Evolutionary conservation across 2,888 invertebrate species (phyloP).

Genomic region (Coremacera marginata): DNA sequence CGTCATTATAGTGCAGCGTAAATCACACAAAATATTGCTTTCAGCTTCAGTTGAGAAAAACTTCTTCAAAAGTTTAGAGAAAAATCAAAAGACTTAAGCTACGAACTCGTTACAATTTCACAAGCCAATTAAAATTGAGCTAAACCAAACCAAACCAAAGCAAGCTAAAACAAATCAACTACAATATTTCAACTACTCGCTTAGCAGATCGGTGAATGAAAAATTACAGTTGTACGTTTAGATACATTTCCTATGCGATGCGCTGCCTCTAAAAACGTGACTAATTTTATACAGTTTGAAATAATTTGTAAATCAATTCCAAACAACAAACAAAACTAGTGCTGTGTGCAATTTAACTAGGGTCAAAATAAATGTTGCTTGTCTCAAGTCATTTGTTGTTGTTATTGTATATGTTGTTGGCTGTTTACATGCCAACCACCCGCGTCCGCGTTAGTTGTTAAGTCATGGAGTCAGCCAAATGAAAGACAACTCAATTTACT

Average conservation of each 20-base stretch:
- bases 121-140: conserved; percentile 20
- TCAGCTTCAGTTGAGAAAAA: neutral
- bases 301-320: conserved; percentile 36
- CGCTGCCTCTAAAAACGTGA: conserved; percentile 12
- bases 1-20: neutral
- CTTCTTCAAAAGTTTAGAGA: neutral
- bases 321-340: conserved; percentile 21
- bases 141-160: neutral
- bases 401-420: neutral
- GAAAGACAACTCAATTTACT: conserved; percentile 33
- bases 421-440: neutral
- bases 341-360: neutral
- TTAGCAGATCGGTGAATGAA: neutral
- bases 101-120: conserved; percentile 2
- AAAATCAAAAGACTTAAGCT: conserved; percentile 6
- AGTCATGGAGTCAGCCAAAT: neutral
- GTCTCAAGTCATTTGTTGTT: neutral
- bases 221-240: neutral
- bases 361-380: neutral
- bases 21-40: neutral
- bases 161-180: neutral
- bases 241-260: neutral
- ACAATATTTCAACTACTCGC: neutral
- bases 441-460: neutral
- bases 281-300: conserved; percentile 20